Percentiles rank a stretch among this genome's conserved stretches.
Evolutionary conservation across 2,888 invertebrate species (phyloP).

Genomic region (Eupithecia tripunctaria): DNA sequence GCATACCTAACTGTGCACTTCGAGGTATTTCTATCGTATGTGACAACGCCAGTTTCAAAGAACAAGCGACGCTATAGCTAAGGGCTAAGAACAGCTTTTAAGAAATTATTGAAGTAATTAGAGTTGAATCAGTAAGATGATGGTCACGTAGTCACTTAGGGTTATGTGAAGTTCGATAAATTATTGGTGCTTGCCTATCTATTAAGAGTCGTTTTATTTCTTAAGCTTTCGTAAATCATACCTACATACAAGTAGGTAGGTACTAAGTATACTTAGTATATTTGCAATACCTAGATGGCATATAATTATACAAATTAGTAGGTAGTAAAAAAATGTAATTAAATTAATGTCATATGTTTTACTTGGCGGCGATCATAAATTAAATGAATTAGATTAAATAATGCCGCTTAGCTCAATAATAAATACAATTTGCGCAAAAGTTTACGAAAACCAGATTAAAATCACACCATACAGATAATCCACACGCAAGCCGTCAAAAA

Average conservation of each 20-base stretch:
- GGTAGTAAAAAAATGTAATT: too few species aligned
- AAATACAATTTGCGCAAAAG: slow-evolving; percentile 19
- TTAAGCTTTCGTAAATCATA: neutral
- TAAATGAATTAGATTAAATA: neutral
- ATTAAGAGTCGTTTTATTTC: neutral
- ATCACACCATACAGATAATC: slow-evolving; percentile 24
- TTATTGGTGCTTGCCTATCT: neutral
- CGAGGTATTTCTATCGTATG: slow-evolving; percentile 6
- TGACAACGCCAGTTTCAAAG: slow-evolving; percentile 7
- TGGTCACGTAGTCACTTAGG: slow-evolving; percentile 10
- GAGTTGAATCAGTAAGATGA: slow-evolving; percentile 18
- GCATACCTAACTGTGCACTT: slow-evolving; percentile 23
- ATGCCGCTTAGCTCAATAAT: neutral
- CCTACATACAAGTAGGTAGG: neutral
- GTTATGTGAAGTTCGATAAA: slow-evolving; percentile 8
- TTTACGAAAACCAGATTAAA: slow-evolving; percentile 27
- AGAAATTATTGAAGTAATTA: neutral
- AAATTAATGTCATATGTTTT: too few species aligned
- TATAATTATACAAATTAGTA: too few species aligned
- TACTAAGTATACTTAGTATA: too few species aligned
- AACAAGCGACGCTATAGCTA: neutral
- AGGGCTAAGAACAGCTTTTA: neutral
- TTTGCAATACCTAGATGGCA: too few species aligned
- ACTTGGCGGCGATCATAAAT: too few species aligned
- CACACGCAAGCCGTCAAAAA: slow-evolving; percentile 33